These are phyloP conservation scores for Cyclopterus lumpus DNA, from an alignment of 2,797 vertebrate genomes.

Conservation along the genomic window DNA sequence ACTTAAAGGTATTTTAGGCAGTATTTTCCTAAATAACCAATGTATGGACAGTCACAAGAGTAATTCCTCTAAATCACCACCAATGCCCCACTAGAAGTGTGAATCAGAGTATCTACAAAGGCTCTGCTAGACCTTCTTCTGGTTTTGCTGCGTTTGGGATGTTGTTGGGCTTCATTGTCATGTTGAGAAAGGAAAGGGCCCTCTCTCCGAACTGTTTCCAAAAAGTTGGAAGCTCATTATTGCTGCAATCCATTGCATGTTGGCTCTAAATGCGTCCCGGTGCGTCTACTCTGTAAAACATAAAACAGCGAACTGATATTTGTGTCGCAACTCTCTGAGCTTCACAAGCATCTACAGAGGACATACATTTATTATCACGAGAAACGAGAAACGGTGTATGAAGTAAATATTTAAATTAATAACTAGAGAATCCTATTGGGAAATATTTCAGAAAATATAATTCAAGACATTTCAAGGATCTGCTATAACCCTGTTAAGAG, in stretches of 20 bases:
- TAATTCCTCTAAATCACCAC: too few species aligned
- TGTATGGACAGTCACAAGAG: not conserved
- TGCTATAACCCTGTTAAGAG: too few species aligned
- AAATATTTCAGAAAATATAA: too few species aligned
- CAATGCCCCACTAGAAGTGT: too few species aligned
- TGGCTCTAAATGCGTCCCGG: not conserved
- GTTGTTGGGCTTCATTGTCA: not conserved
- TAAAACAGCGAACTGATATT: not conserved
- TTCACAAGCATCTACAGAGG: not conserved
- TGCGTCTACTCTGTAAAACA: not conserved
- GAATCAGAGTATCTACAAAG: too few species aligned
- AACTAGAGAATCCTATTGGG: too few species aligned
- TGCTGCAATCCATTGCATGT: not conserved
- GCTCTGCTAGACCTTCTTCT: too few species aligned
- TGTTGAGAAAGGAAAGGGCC: not conserved
- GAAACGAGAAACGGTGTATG: not conserved
- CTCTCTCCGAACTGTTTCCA: not conserved
- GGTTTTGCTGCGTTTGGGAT: too few species aligned
- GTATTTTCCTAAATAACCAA: not conserved
- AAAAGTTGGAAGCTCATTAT: not conserved
- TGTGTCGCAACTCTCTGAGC: not conserved
- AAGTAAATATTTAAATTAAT: not conserved
- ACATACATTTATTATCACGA: not conserved
- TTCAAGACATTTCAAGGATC: too few species aligned
- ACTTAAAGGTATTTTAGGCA: not conserved